A percentile compares a stretch with the other conserved stretches of the same genome.
phyloP scores from a whole-genome alignment of 1,140 invertebrate species.

The Scaptomyza hsui region DNA sequence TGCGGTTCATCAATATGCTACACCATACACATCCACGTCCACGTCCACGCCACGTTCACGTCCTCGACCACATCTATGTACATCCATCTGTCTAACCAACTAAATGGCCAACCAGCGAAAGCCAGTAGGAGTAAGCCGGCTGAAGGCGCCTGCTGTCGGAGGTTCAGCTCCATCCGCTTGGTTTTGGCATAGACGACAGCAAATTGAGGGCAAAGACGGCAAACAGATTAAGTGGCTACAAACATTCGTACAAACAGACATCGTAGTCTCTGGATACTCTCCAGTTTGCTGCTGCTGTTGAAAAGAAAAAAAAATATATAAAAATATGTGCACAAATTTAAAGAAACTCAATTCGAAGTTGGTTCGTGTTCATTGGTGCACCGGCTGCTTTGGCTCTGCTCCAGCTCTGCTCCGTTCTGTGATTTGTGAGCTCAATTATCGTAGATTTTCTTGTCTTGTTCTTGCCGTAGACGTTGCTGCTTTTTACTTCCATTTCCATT shows the following conservation, averaged over 20 bases:
- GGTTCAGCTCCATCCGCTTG: constrained; percentile 25
- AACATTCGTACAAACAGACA: constrained; percentile 41
- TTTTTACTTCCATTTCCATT: not conserved
- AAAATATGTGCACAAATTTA: constrained; percentile 82
- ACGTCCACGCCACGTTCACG: constrained; percentile 27
- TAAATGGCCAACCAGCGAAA: constrained; percentile 53
- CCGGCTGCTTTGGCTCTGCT: constrained; percentile 51
- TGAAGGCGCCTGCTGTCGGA: constrained; percentile 55
- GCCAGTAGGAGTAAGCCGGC: constrained; percentile 18
- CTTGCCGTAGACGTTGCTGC: constrained; percentile 1
- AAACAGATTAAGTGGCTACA: constrained; percentile 77
- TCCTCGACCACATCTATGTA: constrained; percentile 28
- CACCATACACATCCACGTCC: constrained; percentile 47
- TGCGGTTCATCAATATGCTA: constrained; percentile 81
- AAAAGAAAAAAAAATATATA: constrained; percentile 40
- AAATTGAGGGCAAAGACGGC: constrained; percentile 17
- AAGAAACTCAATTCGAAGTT: constrained; percentile 77
- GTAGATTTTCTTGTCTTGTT: constrained; percentile 64
- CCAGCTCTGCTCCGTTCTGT: constrained; percentile 51
- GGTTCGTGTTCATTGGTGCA: constrained; percentile 70
- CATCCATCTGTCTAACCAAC: constrained; percentile 55
- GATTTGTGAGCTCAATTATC: constrained; percentile 81
- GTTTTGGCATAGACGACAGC: constrained; percentile 1
- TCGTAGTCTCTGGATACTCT: constrained; percentile 19
- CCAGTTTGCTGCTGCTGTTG: constrained; percentile 44